Conservation (phyloP, 2,888 invertebrate species). For the Conchocele bisecta region DNA sequence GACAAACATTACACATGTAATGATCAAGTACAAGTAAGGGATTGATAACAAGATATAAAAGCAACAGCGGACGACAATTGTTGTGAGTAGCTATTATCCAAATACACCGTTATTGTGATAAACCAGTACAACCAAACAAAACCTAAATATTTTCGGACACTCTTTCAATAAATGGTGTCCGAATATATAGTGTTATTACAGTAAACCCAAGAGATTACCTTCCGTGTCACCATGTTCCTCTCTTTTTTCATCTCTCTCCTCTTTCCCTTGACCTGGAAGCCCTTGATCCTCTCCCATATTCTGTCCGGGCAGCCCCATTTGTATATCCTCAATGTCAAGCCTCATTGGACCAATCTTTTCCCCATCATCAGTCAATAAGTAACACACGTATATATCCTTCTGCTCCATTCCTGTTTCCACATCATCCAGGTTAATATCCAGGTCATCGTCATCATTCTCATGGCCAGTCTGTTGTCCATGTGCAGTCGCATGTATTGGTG, state of each 20-base stretch:
- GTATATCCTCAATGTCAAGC: conserved; percentile 75
- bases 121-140: too few species aligned
- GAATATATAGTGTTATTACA: too few species aligned
- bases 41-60: too few species aligned
- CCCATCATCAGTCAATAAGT: conserved; percentile 73
- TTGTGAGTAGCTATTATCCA: too few species aligned
- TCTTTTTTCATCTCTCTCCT: background rate
- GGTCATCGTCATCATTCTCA: conserved; percentile 41
- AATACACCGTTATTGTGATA: too few species aligned
- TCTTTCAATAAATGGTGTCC: too few species aligned
- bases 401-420: conserved; percentile 64
- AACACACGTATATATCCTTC: conserved; percentile 72
- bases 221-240: background rate
- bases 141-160: too few species aligned
- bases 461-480: conserved; percentile 3
- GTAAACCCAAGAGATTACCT: background rate
- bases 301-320: conserved; percentile 58
- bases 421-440: conserved; percentile 58
- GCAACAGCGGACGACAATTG: too few species aligned
- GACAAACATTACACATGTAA: too few species aligned
- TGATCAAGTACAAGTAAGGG: too few species aligned
- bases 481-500: background rate
- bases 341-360: conserved; percentile 74
- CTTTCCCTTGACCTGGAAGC: background rate
- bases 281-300: conserved; percentile 1